Percentiles rank a stretch among this genome's conserved stretches.
These are phyloP conservation scores for Cydia pomonella DNA, from an alignment of 1,140 invertebrate species.

Conservation along the genomic window DNA sequence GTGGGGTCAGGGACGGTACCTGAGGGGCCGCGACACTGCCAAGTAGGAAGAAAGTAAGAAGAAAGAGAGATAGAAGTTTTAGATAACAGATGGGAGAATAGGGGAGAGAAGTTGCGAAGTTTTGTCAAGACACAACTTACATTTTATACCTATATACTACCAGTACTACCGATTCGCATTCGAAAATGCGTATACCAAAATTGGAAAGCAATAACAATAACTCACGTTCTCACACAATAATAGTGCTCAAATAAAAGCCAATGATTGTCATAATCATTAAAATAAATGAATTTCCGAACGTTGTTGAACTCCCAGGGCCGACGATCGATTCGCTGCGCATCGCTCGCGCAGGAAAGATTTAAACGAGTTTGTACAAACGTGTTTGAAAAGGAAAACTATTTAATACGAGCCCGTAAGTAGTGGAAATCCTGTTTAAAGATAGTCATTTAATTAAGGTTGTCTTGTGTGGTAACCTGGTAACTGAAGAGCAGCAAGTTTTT, in stretches of 20 bases:
- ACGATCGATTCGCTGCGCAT: slow-evolving; percentile 69
- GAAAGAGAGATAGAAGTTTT: too few species aligned
- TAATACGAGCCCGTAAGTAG: slow-evolving; percentile 34
- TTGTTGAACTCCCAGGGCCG: slow-evolving; percentile 73
- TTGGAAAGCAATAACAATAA: not conserved
- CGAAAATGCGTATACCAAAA: not conserved
- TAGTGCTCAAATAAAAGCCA: slow-evolving; percentile 45
- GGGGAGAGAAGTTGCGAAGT: too few species aligned
- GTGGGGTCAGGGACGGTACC: too few species aligned
- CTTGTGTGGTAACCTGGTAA: too few species aligned
- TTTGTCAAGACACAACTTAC: not conserved
- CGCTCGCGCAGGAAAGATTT: slow-evolving; percentile 43
- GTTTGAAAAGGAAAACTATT: slow-evolving; percentile 41
- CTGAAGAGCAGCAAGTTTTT: too few species aligned
- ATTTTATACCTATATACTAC: not conserved
- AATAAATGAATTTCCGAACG: slow-evolving; percentile 34
- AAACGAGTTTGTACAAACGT: slow-evolving; percentile 54
- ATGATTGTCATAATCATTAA: slow-evolving; percentile 38
- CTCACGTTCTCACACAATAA: slow-evolving; percentile 37
- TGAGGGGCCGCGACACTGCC: too few species aligned
- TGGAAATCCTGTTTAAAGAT: slow-evolving; percentile 34
- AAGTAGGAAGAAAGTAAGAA: too few species aligned
- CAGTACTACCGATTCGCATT: not conserved
- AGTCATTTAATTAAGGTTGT: too few species aligned
- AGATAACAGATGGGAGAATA: too few species aligned